Evolutionary conservation across 2,888 invertebrate species (phyloP), one percentile per base, ranked within the genome.

Genomic region (Scotopteryx bipunctaria): DNA sequence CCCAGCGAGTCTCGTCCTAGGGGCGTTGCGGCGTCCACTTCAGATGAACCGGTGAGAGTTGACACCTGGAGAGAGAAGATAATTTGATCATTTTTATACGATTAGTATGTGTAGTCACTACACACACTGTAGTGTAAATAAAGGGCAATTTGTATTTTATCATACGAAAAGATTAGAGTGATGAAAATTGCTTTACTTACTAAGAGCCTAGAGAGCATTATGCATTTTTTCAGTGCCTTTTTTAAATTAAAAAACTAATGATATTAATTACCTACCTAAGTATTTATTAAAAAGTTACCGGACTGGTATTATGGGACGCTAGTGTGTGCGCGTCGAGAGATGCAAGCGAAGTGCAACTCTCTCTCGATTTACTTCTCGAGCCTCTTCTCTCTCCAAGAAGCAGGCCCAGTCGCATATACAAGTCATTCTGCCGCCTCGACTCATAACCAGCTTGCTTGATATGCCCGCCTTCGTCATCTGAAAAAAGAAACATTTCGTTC

Each of bases 31-130:
- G 83, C 85, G 44, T 92, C 91, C 55, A 92, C 91, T 68, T 96
- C 96, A 0, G 96, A 96, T 0, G 96, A 96, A 1, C 95, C 97
- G 2, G 97, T 97, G 31, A 97, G 87, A 0, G 97, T 97, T 17
- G 97, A 97, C n/a, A 97, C 91, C 91, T 91, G 69, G 1, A 27
- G 27, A 25, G 6, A 74, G 73, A 9, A 13, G 3, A 32, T 2
- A 5, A 36, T 17, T 6, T 25, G 3, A 16, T 6, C 6, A 4
- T 19, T 19, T 23, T 32, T 33, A 5, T 13, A n/a, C n/a, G n/a
- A n/a, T n/a, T n/a, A n/a, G n/a, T n/a, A n/a, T n/a, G n/a, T n/a
- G n/a, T n/a, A n/a, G n/a, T n/a, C n/a, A n/a, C n/a, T n/a, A n/a
- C n/a, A n/a, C n/a, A n/a, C n/a, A n/a, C n/a, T n/a, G n/a, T n/a